phyloP scores from a whole-genome alignment of 2,797 vertebrate species.

The Thalassophryne amazonica region DNA sequence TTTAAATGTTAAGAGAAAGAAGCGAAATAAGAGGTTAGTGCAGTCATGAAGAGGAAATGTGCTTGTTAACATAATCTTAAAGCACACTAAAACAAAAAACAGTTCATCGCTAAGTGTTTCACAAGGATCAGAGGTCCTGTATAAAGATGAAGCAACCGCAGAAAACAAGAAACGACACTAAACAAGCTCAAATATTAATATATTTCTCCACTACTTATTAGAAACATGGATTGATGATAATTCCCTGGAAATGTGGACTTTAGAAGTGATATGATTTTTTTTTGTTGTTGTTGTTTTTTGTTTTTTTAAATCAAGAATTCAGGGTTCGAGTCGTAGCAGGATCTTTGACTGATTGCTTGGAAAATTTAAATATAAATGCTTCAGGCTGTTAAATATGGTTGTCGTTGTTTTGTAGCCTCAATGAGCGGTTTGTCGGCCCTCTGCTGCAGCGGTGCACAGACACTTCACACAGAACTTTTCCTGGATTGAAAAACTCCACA shows the following conservation, averaged over 20 bases:
- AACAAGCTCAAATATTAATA: slow-evolving; percentile 19
- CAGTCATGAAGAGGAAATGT: background rate
- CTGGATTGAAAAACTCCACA: no score
- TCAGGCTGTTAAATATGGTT: background rate
- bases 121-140: slow-evolving; percentile 31
- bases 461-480: no score
- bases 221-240: slow-evolving; percentile 11
- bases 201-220: slow-evolving; percentile 28
- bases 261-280: no score
- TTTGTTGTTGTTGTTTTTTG: no score
- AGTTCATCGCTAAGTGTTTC: slow-evolving; percentile 14
- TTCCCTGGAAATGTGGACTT: slow-evolving; percentile 17
- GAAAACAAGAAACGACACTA: slow-evolving; percentile 9
- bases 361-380: background rate
- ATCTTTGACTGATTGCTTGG: background rate
- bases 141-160: slow-evolving; percentile 18
- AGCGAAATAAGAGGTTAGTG: slow-evolving; percentile 20
- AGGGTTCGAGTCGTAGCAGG: background rate
- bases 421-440: no score
- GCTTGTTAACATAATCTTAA: slow-evolving; percentile 34
- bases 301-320: slow-evolving; percentile 5
- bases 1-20: background rate
- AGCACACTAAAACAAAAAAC: slow-evolving; percentile 12
- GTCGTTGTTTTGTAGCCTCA: background rate
- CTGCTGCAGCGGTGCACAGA: no score